Evolutionary conservation across 1,140 invertebrate species (phyloP), one percentile per base, ranked within the genome.

Genomic region (Platorchestia sp.): DNA sequence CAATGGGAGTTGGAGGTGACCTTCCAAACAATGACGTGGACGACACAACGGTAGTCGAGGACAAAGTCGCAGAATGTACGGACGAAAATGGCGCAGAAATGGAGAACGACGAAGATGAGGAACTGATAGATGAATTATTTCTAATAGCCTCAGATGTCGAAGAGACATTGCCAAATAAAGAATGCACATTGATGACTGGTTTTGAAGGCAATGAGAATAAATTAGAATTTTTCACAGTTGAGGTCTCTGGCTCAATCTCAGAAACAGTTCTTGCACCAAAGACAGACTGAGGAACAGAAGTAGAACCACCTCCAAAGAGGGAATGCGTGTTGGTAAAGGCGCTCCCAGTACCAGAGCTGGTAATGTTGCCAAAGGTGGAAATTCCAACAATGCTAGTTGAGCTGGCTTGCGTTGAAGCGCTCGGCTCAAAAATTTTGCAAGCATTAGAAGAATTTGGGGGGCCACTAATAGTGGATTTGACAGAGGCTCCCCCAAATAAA

Each of bases 141-240:
- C 41, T 27, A 6, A 27, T 43, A 14, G 87, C 44, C 5, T 45
- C 44, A 42, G 87, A 5, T 1, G 14, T 45, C 6, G 44, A 42
- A 90, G 91, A 6, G 6, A 44, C 43, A 93, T 93, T 93, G 43
- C 91, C 91, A 93, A 93, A 93, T n/a, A 93, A 47, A 45, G 91
- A 93, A 45, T 93, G 91, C 40, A 47, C 40, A 41, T 93, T 93
- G 43, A 44, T 41, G 22, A 93, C 91, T 44, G 91, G 40, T 22
- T 93, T 93, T 5, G 91, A 93, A 47, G 91, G 45, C 36, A 44
- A 42, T 44, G 45, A 93, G 40, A 45, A 45, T 3, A 47, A 0
- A 47, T 93, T 45, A 44, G 45, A 44, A n/a, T 10, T 93, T 40
- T 93, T 93, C 7, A 10, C 91, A 10, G 44, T 47, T 22, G 44